These are phyloP conservation scores for Hassar affinis DNA, from an alignment of 2,113 vertebrate species.

Conservation along the genomic window DNA sequence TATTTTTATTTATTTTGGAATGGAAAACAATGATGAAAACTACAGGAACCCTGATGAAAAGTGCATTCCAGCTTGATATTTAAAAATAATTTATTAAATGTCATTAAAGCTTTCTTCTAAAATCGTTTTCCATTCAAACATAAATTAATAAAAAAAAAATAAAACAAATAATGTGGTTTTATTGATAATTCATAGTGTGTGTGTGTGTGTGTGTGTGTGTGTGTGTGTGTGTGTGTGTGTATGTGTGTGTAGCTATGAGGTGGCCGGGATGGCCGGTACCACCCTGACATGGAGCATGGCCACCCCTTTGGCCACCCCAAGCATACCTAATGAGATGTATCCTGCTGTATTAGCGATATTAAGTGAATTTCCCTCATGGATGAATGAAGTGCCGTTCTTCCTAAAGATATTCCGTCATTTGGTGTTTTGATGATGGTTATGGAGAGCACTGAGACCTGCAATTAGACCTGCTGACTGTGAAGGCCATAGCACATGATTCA, in stretches of 20 bases:
- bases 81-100: neutral
- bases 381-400: no score
- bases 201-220: no score
- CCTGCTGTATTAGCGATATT: neutral
- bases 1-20: neutral
- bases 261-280: neutral
- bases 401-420: no score
- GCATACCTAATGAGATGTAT: neutral
- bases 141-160: no score
- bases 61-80: neutral
- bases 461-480: no score
- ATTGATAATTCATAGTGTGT: no score
- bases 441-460: no score
- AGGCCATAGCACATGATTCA: no score
- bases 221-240: neutral
- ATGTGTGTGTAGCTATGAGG: neutral
- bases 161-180: no score
- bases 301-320: neutral
- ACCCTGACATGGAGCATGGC: neutral
- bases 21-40: neutral
- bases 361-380: no score
- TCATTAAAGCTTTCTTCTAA: neutral
- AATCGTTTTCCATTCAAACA: neutral
- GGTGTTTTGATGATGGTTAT: no score
- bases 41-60: neutral